phyloP scores from a whole-genome alignment of 2,888 invertebrate genomes.

The Mesodorylaimus sp. region DNA sequence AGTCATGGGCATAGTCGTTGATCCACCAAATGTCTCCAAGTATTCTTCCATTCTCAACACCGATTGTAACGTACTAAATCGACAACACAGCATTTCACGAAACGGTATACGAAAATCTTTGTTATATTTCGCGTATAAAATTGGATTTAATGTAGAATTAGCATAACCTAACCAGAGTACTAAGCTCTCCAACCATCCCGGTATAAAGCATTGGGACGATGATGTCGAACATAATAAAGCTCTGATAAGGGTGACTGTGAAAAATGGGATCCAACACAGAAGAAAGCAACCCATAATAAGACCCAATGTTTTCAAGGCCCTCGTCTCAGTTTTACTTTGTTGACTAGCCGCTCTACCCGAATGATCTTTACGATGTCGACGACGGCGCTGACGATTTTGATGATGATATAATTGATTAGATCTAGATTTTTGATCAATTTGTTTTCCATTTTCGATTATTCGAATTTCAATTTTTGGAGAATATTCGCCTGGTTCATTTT shows the following conservation, averaged over 20 bases:
- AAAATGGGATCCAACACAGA: slow-evolving; percentile 12
- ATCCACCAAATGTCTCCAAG: slow-evolving; percentile 7
- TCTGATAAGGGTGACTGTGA: slow-evolving; percentile 8
- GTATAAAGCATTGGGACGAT: not conserved
- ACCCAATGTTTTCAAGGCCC: slow-evolving; percentile 9
- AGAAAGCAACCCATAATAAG: slow-evolving; percentile 11
- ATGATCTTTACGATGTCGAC: too few species aligned
- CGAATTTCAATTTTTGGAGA: too few species aligned
- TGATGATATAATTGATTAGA: too few species aligned
- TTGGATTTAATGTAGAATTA: slow-evolving; percentile 11
- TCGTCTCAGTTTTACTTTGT: slow-evolving; percentile 6
- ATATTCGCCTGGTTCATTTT: too few species aligned
- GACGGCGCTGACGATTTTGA: too few species aligned
- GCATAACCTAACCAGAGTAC: slow-evolving; percentile 10
- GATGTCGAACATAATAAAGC: not conserved
- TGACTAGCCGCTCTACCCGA: too few species aligned
- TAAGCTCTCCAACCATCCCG: slow-evolving; percentile 7
- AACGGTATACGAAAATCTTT: slow-evolving; percentile 29
- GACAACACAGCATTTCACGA: slow-evolving; percentile 28
- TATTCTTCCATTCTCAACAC: slow-evolving; percentile 27
- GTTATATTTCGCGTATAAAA: slow-evolving; percentile 19
- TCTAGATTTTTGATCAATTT: too few species aligned
- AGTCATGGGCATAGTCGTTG: too few species aligned
- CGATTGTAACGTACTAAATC: slow-evolving; percentile 24
- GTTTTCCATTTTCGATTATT: too few species aligned